A percentile compares a stretch with the other conserved stretches of the same genome.
These are phyloP conservation scores for Misgurnus anguillicaudatus DNA, from an alignment of 2,113 vertebrate species.

Conservation along the genomic window DNA sequence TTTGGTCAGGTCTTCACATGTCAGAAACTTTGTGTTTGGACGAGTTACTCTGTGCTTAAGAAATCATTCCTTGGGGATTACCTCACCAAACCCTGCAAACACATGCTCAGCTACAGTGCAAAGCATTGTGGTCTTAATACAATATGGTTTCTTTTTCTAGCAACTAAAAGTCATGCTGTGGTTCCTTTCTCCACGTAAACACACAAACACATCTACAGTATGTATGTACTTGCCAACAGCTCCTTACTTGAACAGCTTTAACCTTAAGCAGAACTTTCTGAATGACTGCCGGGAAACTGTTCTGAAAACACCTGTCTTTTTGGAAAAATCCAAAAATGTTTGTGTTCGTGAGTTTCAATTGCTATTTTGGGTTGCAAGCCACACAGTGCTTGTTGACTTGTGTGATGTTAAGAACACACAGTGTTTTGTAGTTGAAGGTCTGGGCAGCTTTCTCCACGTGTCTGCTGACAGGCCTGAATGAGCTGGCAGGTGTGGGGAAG, in stretches of 20 bases:
- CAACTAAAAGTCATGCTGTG: not conserved
- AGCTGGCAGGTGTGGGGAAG: slow-evolving; percentile 34
- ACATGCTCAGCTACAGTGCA: slow-evolving; percentile 14
- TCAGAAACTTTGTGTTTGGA: slow-evolving; percentile 20
- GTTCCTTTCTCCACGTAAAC: not conserved
- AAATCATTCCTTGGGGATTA: slow-evolving; percentile 15
- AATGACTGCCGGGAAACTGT: not conserved
- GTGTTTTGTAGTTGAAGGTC: slow-evolving; percentile 1
- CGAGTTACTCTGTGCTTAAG: slow-evolving; percentile 8
- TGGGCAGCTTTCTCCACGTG: not conserved
- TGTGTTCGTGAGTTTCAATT: not conserved
- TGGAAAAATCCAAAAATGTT: slow-evolving; percentile 30
- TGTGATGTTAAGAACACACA: slow-evolving; percentile 13
- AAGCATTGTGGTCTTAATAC: not conserved
- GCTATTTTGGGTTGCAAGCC: slow-evolving; percentile 7
- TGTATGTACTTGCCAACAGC: too few species aligned
- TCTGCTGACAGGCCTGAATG: slow-evolving; percentile 20
- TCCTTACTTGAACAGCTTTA: slow-evolving; percentile 14
- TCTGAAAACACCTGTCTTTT: slow-evolving; percentile 26
- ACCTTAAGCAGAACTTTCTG: not conserved
- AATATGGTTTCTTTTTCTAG: not conserved
- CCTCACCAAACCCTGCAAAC: not conserved
- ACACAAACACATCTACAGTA: not conserved
- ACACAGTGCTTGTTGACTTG: slow-evolving; percentile 6
- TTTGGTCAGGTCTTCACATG: not conserved